Evolutionary conservation across 1,140 invertebrate species (phyloP), one percentile per base, ranked within the genome.

Genomic region (Macrobrachium nipponense): DNA sequence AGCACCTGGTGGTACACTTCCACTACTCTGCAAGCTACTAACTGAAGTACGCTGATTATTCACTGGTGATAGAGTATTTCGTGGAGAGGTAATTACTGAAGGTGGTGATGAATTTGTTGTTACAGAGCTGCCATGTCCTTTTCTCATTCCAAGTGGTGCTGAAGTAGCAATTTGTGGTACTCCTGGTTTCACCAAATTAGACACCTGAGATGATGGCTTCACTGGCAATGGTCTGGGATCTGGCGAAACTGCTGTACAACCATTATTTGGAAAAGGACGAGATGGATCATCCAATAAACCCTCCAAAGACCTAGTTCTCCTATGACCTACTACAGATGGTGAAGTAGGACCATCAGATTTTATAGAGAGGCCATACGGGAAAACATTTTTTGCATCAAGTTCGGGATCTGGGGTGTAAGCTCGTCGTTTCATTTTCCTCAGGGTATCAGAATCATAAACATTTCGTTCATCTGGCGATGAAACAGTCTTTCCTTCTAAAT

Each of bases 221-320:
- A 18, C 43, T 80, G 36, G 62, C n/a, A 61, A 20, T 68, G 75
- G 59, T 44, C 83, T 72, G 14, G 62, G 61, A 27, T 83, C 72
- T 17, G 20, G 27, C 17, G 82, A 18, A 77, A 23, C 44, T 44
- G 62, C 80, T 77, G 66, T 86, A 78, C 75, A 70, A 14, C 82
- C 59, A 20, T 70, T 72, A 62, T 64, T 68, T 58, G 78, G 68
- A 60, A 82, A 82, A 60, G 68, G 43, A 23, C 89, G 87, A 44
- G 85, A 66, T 43, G 92, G 91, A 82, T 94, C 93, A 87, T 94
- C 93, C 15, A 94, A 87, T 0, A 95, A 89, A 23, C 94, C 94
- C 90, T 95, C 94, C 44, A 95, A 88, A 0, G 94, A 95, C 75
- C 94, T 92, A 0, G 90, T 90, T 62, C 89, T 79, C 59, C 90